A percentile compares a stretch with the other conserved stretches of the same genome.
These are phyloP conservation scores for Mastigias papua DNA, from an alignment of 30 jellyfish, hydroid and myxozoan genomes.

Conservation along the genomic window DNA sequence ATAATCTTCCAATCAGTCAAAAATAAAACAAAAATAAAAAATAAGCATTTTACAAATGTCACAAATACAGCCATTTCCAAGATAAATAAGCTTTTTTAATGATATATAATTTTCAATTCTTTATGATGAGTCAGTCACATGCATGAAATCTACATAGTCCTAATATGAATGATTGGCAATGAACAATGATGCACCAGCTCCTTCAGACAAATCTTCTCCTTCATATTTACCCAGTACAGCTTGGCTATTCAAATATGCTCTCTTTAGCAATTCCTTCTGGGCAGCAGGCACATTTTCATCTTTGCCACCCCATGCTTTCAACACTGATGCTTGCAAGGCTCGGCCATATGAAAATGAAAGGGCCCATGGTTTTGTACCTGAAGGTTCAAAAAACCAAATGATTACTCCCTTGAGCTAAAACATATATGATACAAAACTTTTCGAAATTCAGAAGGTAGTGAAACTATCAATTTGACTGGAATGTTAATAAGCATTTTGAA, in stretches of 20 bases:
- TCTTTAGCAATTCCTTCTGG: constrained; percentile 82
- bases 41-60: neutral
- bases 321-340: constrained; percentile 97
- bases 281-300: constrained; percentile 92
- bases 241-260: constrained; percentile 88
- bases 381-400: neutral
- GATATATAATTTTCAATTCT: neutral
- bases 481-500: too few species aligned
- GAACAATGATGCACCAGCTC: constrained; percentile 81
- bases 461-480: too few species aligned
- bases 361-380: constrained; percentile 99
- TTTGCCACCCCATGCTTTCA: constrained; percentile 99
- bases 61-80: neutral
- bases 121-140: neutral
- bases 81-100: constrained; percentile 1
- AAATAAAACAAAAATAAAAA: neutral
- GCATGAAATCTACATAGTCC: neutral
- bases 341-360: constrained; percentile 99
- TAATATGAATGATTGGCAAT: constrained; percentile 89
- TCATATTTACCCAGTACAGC: constrained; percentile 95
- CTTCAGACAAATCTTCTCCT: constrained; percentile 87
- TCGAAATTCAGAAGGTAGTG: too few species aligned
- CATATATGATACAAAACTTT: too few species aligned
- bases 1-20: neutral
- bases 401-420: too few species aligned